phyloP scores from a whole-genome alignment of 2,888 invertebrate species.

The Platycheirus rosarum region DNA sequence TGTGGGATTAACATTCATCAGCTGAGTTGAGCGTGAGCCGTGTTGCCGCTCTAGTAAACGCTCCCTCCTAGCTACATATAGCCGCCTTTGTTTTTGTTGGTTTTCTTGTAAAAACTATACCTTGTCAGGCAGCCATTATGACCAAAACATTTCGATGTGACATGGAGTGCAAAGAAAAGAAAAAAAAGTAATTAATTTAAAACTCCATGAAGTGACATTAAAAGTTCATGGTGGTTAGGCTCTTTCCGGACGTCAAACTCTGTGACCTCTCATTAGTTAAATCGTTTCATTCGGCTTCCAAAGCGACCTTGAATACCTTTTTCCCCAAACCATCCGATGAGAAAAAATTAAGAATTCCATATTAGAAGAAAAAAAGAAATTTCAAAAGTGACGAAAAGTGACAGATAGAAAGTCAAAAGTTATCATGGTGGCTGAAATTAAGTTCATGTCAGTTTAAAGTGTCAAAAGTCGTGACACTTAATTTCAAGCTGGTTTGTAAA shows the following conservation, averaged over 20 bases:
- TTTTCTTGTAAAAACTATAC: conserved; percentile 50
- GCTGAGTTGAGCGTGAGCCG: conserved; percentile 24
- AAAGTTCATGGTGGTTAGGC: conserved; percentile 53
- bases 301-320: conserved; percentile 18
- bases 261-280: conserved; percentile 34
- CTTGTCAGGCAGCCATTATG: conserved; percentile 23
- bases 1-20: conserved; percentile 53
- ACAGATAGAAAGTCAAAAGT: conserved; percentile 17
- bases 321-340: not conserved
- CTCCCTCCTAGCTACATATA: conserved; percentile 41
- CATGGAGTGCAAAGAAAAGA: conserved; percentile 18
- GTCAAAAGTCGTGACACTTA: conserved; percentile 28
- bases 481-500: not conserved
- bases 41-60: conserved; percentile 25
- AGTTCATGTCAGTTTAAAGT: conserved; percentile 10
- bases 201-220: conserved; percentile 50
- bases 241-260: conserved; percentile 52
- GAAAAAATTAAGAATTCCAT: conserved; percentile 1
- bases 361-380: not conserved
- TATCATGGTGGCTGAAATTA: conserved; percentile 2
- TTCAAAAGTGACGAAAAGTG: not conserved
- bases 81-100: conserved; percentile 2
- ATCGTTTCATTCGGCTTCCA: not conserved
- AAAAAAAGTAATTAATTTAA: conserved; percentile 48
- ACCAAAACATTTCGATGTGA: conserved; percentile 16